These are phyloP conservation scores for Atherinomorus stipes DNA, from an alignment of 2,113 vertebrate species.

Conservation along the genomic window DNA sequence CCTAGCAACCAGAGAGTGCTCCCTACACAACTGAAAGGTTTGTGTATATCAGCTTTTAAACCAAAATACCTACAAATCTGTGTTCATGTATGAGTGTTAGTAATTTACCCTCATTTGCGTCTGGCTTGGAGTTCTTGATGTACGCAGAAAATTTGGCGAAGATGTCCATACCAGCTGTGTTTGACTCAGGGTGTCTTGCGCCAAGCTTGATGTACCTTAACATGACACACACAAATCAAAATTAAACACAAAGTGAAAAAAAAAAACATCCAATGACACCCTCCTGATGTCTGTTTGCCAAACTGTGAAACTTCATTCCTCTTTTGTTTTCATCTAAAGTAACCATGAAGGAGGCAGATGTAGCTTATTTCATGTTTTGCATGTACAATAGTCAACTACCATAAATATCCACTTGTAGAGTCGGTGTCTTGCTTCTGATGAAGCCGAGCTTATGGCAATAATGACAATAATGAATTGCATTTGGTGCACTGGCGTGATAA, in stretches of 20 bases:
- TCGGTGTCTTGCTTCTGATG: neutral
- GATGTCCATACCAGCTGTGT: slow-evolving; percentile 98
- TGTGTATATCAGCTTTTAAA: neutral
- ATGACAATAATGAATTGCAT: neutral
- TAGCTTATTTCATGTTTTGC: neutral
- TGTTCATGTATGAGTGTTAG: neutral
- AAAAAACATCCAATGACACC: neutral
- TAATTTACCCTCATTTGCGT: slow-evolving; percentile 93
- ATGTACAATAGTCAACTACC: neutral
- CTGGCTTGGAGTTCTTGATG: slow-evolving; percentile 97
- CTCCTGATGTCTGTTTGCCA: neutral
- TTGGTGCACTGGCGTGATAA: neutral
- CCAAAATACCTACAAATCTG: neutral
- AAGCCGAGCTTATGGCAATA: neutral
- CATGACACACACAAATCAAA: slow-evolving; percentile 10
- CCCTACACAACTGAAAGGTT: slow-evolving; percentile 36
- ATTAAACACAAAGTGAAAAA: neutral
- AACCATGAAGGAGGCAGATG: neutral
- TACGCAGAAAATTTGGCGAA: slow-evolving; percentile 98
- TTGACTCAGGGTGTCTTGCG: slow-evolving; percentile 96
- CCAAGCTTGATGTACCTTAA: slow-evolving; percentile 89
- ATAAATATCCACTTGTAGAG: too few relatives aligned
- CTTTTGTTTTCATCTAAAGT: neutral
- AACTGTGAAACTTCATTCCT: neutral
- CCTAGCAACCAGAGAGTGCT: slow-evolving; percentile 72